A percentile compares a stretch with the other conserved stretches of the same genome.
These are phyloP conservation scores for Platycercus adscitus DNA, from an alignment of 2,113 vertebrate species.

Conservation along the genomic window DNA sequence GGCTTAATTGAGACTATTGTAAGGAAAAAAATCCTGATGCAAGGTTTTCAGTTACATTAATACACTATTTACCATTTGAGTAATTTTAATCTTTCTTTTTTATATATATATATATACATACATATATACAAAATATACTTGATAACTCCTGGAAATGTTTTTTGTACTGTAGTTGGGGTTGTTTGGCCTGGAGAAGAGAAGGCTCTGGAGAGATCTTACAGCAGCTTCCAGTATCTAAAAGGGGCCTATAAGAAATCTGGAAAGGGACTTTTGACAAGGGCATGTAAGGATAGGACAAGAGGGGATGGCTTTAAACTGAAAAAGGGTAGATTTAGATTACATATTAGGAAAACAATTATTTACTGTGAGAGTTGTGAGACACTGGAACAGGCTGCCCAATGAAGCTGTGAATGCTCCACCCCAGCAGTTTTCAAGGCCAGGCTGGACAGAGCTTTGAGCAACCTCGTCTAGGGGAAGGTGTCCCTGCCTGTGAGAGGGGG, in stretches of 20 bases:
- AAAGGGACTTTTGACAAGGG: neutral
- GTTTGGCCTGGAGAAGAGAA: neutral
- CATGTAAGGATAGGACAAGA: neutral
- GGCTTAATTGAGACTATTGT: neutral
- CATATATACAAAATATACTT: neutral
- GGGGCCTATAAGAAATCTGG: neutral
- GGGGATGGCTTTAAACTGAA: neutral
- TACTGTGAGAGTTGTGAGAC: neutral
- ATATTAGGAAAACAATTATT: neutral
- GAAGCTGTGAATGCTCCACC: neutral
- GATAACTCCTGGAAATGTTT: neutral
- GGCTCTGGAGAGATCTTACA: neutral
- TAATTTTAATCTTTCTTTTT: neutral
- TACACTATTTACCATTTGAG: neutral
- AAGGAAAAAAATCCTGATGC: neutral
- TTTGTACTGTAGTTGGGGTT: neutral
- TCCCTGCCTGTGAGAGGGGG: neutral
- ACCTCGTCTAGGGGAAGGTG: neutral
- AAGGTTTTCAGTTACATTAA: neutral
- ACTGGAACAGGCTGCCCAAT: neutral
- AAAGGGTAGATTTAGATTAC: neutral
- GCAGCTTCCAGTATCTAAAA: neutral
- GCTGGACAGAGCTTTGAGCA: neutral
- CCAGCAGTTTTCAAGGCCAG: neutral
- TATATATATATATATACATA: neutral